Percentiles rank a stretch among this genome's conserved stretches.
phyloP scores from a whole-genome alignment of 2,888 invertebrate genomes.

The Diploptera punctata region DNA sequence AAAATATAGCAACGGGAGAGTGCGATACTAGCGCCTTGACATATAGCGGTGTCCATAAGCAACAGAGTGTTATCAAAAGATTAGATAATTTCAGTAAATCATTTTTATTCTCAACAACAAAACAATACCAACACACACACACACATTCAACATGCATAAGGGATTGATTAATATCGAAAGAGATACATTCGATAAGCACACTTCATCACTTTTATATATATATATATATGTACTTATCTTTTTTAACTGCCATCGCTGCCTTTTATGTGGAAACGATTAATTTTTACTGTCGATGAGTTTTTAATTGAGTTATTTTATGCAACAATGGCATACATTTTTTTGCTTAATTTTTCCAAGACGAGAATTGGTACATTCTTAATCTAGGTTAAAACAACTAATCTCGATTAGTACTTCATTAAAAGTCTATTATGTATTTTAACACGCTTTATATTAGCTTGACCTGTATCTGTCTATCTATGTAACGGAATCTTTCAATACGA shows the following conservation, averaged over 20 bases:
- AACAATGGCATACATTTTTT: not conserved
- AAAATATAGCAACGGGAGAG: not conserved
- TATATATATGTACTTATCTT: no score
- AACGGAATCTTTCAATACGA: no score
- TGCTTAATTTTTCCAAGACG: no score
- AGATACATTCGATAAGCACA: slow-evolving; percentile 15
- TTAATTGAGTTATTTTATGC: slow-evolving; percentile 13
- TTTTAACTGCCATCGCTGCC: slow-evolving; percentile 15
- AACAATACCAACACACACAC: not conserved
- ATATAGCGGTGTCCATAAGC: slow-evolving; percentile 14
- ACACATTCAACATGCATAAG: slow-evolving; percentile 9
- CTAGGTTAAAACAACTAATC: no score
- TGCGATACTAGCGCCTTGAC: not conserved
- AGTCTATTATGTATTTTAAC: no score
- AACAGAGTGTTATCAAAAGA: slow-evolving; percentile 29
- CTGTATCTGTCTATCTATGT: no score
- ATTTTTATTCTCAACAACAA: slow-evolving; percentile 15
- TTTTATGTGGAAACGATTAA: slow-evolving; percentile 30
- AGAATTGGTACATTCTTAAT: no score
- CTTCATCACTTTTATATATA: slow-evolving; percentile 14
- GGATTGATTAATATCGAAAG: slow-evolving; percentile 7
- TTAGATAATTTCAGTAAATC: slow-evolving; percentile 29
- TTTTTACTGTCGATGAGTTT: slow-evolving; percentile 39
- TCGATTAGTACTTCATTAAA: no score
- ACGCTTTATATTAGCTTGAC: no score